Base-by-base conservation (phyloP, 2,113 vertebrate species). In the Sinocyclocheilus grahami region DNA sequence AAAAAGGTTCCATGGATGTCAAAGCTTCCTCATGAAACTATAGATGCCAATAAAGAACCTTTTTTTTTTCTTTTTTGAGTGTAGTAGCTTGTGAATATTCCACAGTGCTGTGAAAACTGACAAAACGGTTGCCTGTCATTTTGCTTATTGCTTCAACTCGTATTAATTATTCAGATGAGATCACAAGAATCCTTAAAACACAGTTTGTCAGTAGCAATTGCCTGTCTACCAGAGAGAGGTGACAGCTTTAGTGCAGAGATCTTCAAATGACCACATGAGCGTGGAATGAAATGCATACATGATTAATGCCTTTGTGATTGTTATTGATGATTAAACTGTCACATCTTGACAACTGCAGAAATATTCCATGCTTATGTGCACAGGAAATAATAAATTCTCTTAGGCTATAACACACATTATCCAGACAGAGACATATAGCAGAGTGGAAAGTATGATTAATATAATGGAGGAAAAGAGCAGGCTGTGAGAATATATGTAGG, bases 401-500 rank as follows among this genome's bases (percentile, higher is more conserved):
- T 62, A 65, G 84, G 65, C 65, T 46, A 80, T 67, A 84, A 84
- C 51, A 81, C 72, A 75, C 88, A 87, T 89, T 87, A 83, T 85
- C 77, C 83, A 78, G 83, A 83, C 83, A 74, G 42, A 72, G 81
- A 83, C 75, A 22, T 81, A 82, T 82, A 63, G 72, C 72, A n/a
- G 55, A 85, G 78, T 53, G 30, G 74, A 63, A 85, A 63, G 78
- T 75, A 80, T 85, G 86, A 89, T 87, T 89, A 85, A 89, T 86
- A 86, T 65, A 62, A 87, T 60, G 20, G 76, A 85, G 48, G 55
- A 62, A 87, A 67, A 76, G 53, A 79, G 14, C 72, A 58, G 78
- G 78, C 83, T 51, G 24, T 65, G 30, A 53, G 65, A 89, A 78
- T 74, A 78, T 89, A 86, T 46, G 46, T 48, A 48, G 37, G 37